Conservation (phyloP, 1,140 invertebrate genomes). For the Papilio xuthus region DNA sequence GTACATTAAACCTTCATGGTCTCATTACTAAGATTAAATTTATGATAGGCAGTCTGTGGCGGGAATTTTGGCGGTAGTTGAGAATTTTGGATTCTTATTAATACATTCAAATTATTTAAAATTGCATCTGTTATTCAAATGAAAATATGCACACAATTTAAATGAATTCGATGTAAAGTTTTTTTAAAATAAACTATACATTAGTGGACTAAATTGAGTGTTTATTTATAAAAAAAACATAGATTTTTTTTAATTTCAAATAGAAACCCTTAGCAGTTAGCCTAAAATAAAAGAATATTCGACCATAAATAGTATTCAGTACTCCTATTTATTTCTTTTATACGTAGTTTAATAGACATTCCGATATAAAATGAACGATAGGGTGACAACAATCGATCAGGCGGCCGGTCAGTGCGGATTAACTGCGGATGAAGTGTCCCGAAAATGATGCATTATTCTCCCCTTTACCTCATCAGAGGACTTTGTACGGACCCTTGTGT, state of each 20-base stretch:
- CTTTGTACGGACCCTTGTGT: constrained; percentile 72
- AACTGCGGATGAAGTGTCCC: constrained; percentile 68
- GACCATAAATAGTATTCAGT: neutral
- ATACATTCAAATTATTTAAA: neutral
- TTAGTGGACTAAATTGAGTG: too few species aligned
- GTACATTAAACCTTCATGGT: constrained; percentile 30
- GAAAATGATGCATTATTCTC: constrained; percentile 76
- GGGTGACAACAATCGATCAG: constrained; percentile 58
- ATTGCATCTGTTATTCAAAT: neutral
- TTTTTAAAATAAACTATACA: too few species aligned
- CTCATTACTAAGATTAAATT: constrained; percentile 9
- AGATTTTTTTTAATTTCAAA: too few species aligned
- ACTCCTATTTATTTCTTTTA: constrained; percentile 28
- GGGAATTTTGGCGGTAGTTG: neutral
- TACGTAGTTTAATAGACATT: constrained; percentile 54
- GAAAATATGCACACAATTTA: neutral
- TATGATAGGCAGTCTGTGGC: neutral
- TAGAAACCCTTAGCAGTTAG: too few species aligned
- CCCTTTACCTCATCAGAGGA: constrained; percentile 77
- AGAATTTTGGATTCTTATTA: neutral
- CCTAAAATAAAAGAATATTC: neutral
- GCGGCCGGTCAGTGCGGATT: constrained; percentile 56
- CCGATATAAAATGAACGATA: constrained; percentile 45
- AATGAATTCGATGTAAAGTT: neutral
- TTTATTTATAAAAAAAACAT: too few species aligned